phyloP scores from a whole-genome alignment of 2,888 invertebrate species.

The Gymnocheta viridis region DNA sequence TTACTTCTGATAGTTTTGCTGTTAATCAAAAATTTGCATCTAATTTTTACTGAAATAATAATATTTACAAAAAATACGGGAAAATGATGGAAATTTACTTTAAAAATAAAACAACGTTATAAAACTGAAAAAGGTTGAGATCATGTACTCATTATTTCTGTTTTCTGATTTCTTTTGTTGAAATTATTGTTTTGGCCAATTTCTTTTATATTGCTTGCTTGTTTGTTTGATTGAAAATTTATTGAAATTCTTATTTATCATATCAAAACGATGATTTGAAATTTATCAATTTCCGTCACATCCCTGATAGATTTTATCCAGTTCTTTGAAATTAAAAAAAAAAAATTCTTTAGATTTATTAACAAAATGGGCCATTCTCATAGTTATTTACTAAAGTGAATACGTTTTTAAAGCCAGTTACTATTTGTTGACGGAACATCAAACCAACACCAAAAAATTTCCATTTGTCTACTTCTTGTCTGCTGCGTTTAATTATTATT shows the following conservation, averaged over 20 bases:
- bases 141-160: neutral
- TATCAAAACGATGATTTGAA: too few species aligned
- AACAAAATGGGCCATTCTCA: too few species aligned
- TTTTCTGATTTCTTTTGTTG: too few species aligned
- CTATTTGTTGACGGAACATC: too few species aligned
- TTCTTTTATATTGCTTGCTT: neutral
- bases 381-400: too few species aligned
- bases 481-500: too few species aligned
- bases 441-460: too few species aligned
- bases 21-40: neutral
- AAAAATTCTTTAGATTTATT: neutral
- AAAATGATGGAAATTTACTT: neutral
- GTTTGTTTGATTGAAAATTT: neutral
- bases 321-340: neutral
- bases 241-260: too few species aligned
- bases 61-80: neutral
- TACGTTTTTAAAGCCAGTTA: too few species aligned
- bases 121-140: neutral
- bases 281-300: neutral
- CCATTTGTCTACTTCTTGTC: too few species aligned
- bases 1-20: neutral
- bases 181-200: neutral
- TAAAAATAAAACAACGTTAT: neutral
- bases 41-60: neutral
- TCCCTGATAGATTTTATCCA: slow-evolving; percentile 25